These are phyloP conservation scores for Erethizon dorsatum DNA, from an alignment of 2,797 vertebrate genomes.

Conservation along the genomic window DNA sequence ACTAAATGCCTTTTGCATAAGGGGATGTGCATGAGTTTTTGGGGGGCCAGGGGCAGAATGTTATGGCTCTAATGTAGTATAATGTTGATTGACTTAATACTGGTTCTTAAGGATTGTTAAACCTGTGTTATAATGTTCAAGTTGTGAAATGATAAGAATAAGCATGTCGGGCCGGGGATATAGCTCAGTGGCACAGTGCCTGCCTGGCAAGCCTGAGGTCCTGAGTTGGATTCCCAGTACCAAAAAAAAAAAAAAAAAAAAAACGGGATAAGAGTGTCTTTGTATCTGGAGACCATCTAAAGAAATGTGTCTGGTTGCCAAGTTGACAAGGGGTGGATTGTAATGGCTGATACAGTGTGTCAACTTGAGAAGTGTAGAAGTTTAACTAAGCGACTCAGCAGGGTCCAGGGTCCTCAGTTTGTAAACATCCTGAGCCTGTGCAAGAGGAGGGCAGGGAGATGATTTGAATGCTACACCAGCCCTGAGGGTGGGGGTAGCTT, in stretches of 20 bases:
- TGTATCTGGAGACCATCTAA: background rate
- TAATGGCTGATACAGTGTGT: background rate
- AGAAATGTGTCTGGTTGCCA: background rate
- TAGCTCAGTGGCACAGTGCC: too few species aligned
- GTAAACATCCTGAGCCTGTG: background rate
- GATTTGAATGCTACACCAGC: too few species aligned
- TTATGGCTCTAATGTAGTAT: background rate
- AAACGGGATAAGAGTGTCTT: background rate
- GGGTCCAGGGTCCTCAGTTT: too few species aligned
- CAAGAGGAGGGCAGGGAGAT: background rate
- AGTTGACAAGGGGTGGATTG: background rate
- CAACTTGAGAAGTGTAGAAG: background rate
- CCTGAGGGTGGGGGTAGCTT: too few species aligned
- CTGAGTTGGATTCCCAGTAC: too few species aligned
- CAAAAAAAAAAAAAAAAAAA: too few species aligned
- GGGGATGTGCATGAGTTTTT: too few species aligned
- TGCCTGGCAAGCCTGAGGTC: too few species aligned
- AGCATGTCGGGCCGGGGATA: background rate
- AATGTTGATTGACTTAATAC: background rate
- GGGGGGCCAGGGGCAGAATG: background rate
- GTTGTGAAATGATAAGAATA: background rate
- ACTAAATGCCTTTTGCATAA: too few species aligned
- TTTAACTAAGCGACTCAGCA: background rate
- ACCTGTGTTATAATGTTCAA: background rate
- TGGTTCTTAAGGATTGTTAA: background rate